These are phyloP conservation scores for Phyllotreta striolata DNA, from an alignment of 2,888 invertebrate species.

Conservation along the genomic window DNA sequence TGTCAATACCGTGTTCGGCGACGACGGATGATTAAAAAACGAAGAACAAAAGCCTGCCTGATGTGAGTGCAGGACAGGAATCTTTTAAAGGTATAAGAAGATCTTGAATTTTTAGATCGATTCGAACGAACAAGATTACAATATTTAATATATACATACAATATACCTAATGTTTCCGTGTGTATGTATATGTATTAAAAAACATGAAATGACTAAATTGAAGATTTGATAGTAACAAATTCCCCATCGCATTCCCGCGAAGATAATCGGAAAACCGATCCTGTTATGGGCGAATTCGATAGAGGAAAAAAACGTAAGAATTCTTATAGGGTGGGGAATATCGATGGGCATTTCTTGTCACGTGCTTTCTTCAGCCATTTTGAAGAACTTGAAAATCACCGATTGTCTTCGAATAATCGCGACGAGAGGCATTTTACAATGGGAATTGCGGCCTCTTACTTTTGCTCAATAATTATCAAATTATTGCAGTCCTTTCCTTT, in stretches of 20 bases:
- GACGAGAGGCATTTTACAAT: no score
- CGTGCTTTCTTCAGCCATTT: slow-evolving; percentile 48
- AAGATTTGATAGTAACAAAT: not conserved
- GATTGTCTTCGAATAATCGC: slow-evolving; percentile 36
- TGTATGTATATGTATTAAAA: no score
- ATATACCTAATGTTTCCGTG: no score
- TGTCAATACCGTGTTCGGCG: slow-evolving; percentile 39
- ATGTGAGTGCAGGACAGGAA: slow-evolving; percentile 19
- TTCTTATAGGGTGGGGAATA: slow-evolving; percentile 41
- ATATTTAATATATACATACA: no score
- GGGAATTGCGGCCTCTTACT: no score
- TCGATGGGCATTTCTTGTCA: slow-evolving; percentile 44
- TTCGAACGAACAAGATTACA: not conserved
- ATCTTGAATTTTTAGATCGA: not conserved
- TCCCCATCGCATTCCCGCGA: not conserved
- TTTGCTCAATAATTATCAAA: slow-evolving; percentile 23
- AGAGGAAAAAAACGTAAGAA: slow-evolving; percentile 36
- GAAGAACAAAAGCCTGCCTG: slow-evolving; percentile 38
- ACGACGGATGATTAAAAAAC: slow-evolving; percentile 32
- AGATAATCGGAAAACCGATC: slow-evolving; percentile 11
- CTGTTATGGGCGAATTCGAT: slow-evolving; percentile 23
- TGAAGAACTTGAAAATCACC: slow-evolving; percentile 48
- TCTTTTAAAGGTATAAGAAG: slow-evolving; percentile 6
- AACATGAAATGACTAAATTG: no score
- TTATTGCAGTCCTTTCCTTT: slow-evolving; percentile 9